phyloP scores from a whole-genome alignment of 2,797 vertebrate genomes.

The Gobionotothen gibberifrons region DNA sequence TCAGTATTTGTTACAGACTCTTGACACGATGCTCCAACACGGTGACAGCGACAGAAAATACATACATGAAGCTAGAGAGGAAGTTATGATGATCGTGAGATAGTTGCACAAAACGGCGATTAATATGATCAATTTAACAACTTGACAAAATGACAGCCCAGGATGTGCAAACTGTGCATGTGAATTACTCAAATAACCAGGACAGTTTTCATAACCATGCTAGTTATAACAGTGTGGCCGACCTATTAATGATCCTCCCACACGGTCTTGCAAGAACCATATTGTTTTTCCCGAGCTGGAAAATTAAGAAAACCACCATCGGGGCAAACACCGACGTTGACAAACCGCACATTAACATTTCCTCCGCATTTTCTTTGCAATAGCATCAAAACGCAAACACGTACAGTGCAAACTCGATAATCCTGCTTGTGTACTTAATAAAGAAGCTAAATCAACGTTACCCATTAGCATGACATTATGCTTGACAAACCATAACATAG shows the following conservation, averaged over 20 bases:
- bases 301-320: slow-evolving; percentile 39
- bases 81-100: not conserved
- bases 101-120: not conserved
- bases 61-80: not conserved
- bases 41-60: slow-evolving; percentile 19
- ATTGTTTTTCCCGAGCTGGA: slow-evolving; percentile 21
- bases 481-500: slow-evolving; percentile 28
- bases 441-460: not conserved
- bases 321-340: slow-evolving; percentile 37
- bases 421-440: slow-evolving; percentile 6
- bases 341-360: slow-evolving; percentile 52
- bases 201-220: slow-evolving; percentile 54
- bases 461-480: slow-evolving; percentile 1
- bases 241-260: slow-evolving; percentile 41
- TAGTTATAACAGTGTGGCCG: slow-evolving; percentile 47
- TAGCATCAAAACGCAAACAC: slow-evolving; percentile 23
- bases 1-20: slow-evolving; percentile 22
- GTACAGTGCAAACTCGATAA: slow-evolving; percentile 29
- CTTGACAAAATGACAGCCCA: slow-evolving; percentile 21
- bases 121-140: slow-evolving; percentile 19
- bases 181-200: slow-evolving; percentile 59
- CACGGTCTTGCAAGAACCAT: slow-evolving; percentile 10
- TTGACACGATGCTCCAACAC: slow-evolving; percentile 40
- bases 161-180: slow-evolving; percentile 35
- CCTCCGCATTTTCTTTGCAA: slow-evolving; percentile 49